Evolutionary conservation across 2,797 vertebrate genomes (phyloP).

Genomic region (Tachyglossus aculeatus): DNA sequence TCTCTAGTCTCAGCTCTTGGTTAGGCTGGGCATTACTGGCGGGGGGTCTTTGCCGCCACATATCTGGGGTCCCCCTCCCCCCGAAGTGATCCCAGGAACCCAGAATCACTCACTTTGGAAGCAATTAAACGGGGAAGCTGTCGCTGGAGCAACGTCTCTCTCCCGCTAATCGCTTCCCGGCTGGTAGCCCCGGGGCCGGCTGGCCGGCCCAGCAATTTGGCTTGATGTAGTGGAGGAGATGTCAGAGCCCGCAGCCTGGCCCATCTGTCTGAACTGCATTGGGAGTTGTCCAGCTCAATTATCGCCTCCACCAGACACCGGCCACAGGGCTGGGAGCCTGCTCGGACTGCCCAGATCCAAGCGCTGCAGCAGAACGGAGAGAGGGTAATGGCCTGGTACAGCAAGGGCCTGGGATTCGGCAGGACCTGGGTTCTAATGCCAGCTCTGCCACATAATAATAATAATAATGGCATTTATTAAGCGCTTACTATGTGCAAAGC

Average conservation of each 20-base stretch:
- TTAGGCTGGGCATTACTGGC: too few species aligned
- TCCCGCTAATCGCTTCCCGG: constrained; percentile 55
- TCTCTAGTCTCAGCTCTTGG: neutral
- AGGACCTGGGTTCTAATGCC: too few species aligned
- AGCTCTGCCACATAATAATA: neutral
- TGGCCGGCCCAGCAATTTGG: constrained; percentile 51
- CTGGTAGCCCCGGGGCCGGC: constrained; percentile 37
- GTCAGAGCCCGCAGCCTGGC: constrained; percentile 3
- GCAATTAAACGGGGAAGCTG: constrained; percentile 55
- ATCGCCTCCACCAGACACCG: constrained; percentile 41
- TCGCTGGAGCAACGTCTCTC: constrained; percentile 36
- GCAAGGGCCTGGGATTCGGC: too few species aligned
- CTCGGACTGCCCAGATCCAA: neutral
- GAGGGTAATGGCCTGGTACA: neutral
- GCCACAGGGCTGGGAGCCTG: constrained; percentile 7
- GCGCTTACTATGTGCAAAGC: too few species aligned
- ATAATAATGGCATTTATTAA: neutral
- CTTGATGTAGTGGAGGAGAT: constrained; percentile 55
- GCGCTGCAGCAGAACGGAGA: neutral
- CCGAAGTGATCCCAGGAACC: constrained; percentile 1
- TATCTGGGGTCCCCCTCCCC: neutral
- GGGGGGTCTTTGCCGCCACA: neutral
- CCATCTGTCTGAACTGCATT: constrained; percentile 49
- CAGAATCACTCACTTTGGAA: constrained; percentile 50
- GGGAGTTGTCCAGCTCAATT: constrained; percentile 48